Percentiles rank a stretch among this genome's conserved stretches.
These are phyloP conservation scores for Epistrophella euchroma DNA, from an alignment of 2,888 invertebrate genomes.

Conservation along the genomic window DNA sequence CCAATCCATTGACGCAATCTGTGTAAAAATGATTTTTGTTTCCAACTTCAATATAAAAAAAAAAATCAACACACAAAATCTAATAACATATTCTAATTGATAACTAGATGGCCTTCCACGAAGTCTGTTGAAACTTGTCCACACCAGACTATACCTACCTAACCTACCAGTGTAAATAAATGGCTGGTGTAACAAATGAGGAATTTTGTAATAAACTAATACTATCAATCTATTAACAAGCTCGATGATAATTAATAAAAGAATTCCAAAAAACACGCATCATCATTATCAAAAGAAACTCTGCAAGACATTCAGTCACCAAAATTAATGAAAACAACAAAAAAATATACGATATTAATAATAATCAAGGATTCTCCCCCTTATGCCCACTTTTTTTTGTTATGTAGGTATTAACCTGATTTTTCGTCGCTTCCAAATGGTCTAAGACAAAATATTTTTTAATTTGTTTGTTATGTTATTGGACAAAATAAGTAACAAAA, in stretches of 20 bases:
- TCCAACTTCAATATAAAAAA: conserved; percentile 28
- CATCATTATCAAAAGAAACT: conserved; percentile 34
- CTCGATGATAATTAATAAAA: conserved; percentile 50
- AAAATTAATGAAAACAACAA: conserved; percentile 18
- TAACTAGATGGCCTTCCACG: conserved; percentile 59
- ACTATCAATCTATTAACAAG: conserved; percentile 35
- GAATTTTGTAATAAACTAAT: conserved; percentile 68
- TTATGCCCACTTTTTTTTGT: conserved; percentile 1
- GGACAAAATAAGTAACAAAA: conserved; percentile 60
- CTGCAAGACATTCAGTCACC: conserved; percentile 70
- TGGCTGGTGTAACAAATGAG: conserved; percentile 60
- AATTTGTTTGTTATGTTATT: conserved; percentile 68
- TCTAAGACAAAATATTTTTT: conserved; percentile 30
- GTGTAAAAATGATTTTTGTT: conserved; percentile 30
- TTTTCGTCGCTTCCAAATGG: conserved; percentile 20
- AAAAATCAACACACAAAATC: conserved; percentile 12
- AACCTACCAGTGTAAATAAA: conserved; percentile 2
- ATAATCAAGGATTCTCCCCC: conserved; percentile 47
- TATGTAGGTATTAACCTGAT: conserved; percentile 2
- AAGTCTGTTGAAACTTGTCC: conserved; percentile 63
- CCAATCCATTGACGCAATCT: conserved; percentile 45
- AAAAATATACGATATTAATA: conserved; percentile 23
- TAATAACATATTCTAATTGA: conserved; percentile 56
- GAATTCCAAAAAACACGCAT: conserved; percentile 32
- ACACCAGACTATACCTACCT: conserved; percentile 5